These are phyloP conservation scores for Corythaeola cristata DNA, from an alignment of 2,113 vertebrate genomes.

Conservation along the genomic window DNA sequence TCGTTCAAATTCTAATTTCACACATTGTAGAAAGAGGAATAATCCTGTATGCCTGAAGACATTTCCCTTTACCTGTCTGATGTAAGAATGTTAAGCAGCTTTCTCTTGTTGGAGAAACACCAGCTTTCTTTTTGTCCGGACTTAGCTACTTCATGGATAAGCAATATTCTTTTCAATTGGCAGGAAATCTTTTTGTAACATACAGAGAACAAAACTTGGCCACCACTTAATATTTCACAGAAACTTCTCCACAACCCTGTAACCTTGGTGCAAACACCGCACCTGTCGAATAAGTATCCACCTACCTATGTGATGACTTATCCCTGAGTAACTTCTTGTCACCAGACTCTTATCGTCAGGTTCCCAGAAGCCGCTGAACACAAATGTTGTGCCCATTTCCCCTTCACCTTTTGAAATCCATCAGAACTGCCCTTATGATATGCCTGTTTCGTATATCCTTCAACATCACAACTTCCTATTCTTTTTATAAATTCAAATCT, in stretches of 20 bases:
- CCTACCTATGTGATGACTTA: not conserved
- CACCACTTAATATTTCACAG: not conserved
- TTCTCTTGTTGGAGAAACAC: not conserved
- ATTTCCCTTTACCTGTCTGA: not conserved
- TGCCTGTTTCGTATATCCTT: not conserved
- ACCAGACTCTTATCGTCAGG: not conserved
- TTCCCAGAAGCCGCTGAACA: not conserved
- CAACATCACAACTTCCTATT: not conserved
- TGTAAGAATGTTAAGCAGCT: not conserved
- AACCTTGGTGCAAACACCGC: not conserved
- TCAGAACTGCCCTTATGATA: not conserved
- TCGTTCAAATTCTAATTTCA: not conserved
- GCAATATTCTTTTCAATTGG: not conserved
- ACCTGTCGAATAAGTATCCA: accelerated
- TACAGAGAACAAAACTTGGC: not conserved
- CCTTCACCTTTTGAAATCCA: not conserved
- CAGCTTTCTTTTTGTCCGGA: not conserved
- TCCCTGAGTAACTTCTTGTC: not conserved
- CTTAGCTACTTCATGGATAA: not conserved
- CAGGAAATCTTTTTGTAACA: not conserved
- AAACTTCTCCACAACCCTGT: not conserved
- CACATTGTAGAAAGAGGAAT: not conserved
- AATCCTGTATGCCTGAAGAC: not conserved
- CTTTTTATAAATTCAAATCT: not conserved
- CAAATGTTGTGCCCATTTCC: not conserved